These are phyloP conservation scores for Bhutanitis thaidina DNA, from an alignment of 2,888 invertebrate genomes.

Conservation along the genomic window DNA sequence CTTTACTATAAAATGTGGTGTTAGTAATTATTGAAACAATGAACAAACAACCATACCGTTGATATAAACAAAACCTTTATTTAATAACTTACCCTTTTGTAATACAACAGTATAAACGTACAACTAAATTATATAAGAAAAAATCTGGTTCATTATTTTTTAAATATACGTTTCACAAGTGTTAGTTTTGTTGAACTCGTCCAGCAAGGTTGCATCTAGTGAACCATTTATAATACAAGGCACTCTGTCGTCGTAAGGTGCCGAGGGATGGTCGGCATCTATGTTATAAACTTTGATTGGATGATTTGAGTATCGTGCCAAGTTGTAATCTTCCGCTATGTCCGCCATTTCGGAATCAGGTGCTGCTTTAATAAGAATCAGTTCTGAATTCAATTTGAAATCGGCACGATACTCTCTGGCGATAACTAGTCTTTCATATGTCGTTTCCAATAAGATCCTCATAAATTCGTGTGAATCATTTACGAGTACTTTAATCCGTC, in stretches of 20 bases:
- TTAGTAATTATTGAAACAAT: too few species aligned
- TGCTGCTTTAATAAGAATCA: slow-evolving; percentile 2
- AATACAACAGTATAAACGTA: too few species aligned
- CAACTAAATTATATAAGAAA: too few species aligned
- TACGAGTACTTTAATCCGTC: neutral
- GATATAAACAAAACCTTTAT: too few species aligned
- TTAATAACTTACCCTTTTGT: too few species aligned
- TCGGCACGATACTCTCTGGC: neutral
- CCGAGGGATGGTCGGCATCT: neutral
- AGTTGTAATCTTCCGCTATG: neutral
- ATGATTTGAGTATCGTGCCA: neutral
- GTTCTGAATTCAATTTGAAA: neutral
- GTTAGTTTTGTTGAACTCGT: neutral
- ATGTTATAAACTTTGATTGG: slow-evolving; percentile 2
- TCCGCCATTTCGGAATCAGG: neutral
- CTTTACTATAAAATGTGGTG: too few species aligned
- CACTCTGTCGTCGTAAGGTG: neutral
- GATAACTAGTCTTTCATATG: neutral
- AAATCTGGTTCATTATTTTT: too few species aligned
- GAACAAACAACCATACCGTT: too few species aligned
- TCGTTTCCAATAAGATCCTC: neutral
- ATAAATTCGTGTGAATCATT: slow-evolving; percentile 2
- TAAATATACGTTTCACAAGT: slow-evolving; percentile 5
- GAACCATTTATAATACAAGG: slow-evolving; percentile 1
- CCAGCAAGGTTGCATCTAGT: neutral